phyloP scores from a whole-genome alignment of 1,140 invertebrate species.

The Drosophila azteca region DNA sequence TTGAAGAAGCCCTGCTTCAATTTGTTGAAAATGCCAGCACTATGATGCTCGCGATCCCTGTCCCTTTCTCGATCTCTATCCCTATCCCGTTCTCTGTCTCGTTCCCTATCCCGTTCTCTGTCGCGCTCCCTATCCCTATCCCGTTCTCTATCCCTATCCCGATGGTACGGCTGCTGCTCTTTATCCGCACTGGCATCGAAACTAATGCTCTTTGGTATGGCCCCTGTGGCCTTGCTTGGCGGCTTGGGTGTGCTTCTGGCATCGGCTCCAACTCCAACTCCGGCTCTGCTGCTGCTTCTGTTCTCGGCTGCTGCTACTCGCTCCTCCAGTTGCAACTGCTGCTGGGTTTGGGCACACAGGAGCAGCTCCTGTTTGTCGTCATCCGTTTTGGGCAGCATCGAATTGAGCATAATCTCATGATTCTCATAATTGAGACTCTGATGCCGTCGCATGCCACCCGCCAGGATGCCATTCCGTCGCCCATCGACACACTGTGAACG shows the following conservation, averaged over 20 bases:
- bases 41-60: constrained; percentile 39
- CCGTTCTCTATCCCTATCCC: constrained; percentile 4
- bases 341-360: constrained; percentile 58
- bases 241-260: constrained; percentile 78
- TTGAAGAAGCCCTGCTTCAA: constrained; percentile 87
- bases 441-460: constrained; percentile 61
- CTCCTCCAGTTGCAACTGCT: constrained; percentile 53
- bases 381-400: constrained; percentile 59
- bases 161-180: constrained; percentile 51
- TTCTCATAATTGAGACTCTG: constrained; percentile 83
- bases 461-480: constrained; percentile 77
- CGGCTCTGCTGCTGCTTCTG: background rate
- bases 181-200: constrained; percentile 95
- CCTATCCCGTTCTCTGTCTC: constrained; percentile 34
- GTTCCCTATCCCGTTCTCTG: constrained; percentile 12
- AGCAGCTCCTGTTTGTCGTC: constrained; percentile 71
- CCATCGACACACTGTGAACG: constrained; percentile 74
- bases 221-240: constrained; percentile 88
- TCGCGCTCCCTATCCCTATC: constrained; percentile 63
- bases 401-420: constrained; percentile 77
- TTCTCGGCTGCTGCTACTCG: background rate
- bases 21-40: constrained; percentile 87
- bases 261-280: background rate
- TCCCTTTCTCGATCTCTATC: constrained; percentile 19
- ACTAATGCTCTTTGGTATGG: constrained; percentile 95